Evolutionary conservation across 2,888 invertebrate genomes (phyloP).

Genomic region (Acronicta aceris): DNA sequence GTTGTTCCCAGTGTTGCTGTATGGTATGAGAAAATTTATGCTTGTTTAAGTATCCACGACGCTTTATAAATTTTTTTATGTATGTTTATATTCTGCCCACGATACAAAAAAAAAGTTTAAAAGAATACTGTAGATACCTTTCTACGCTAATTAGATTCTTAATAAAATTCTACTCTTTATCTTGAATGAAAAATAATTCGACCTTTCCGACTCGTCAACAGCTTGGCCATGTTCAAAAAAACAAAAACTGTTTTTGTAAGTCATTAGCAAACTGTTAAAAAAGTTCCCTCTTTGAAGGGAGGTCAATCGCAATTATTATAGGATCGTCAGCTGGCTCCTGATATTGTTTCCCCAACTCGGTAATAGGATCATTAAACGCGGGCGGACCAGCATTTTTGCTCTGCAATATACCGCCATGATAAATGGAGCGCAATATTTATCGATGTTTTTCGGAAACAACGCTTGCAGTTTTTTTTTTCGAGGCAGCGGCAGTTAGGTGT

Average conservation of each 20-base stretch:
- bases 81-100: too few species aligned
- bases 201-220: constrained; percentile 24
- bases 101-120: too few species aligned
- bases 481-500: constrained; percentile 17
- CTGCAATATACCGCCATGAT: constrained; percentile 61
- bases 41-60: too few species aligned
- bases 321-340: constrained; percentile 51
- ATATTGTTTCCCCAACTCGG: constrained; percentile 62
- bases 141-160: too few species aligned
- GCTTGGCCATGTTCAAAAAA: constrained; percentile 25
- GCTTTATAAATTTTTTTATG: too few species aligned
- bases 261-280: constrained; percentile 49
- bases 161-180: too few species aligned
- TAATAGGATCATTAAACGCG: constrained; percentile 71
- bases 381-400: constrained; percentile 55
- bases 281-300: constrained; percentile 35
- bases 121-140: too few species aligned
- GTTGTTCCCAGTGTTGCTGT: too few species aligned
- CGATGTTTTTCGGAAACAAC: constrained; percentile 53
- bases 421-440: constrained; percentile 66
- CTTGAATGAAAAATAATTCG: too few species aligned
- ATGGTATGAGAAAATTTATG: too few species aligned
- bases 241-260: constrained; percentile 22
- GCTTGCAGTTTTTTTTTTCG: constrained; percentile 38
- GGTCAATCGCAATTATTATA: constrained; percentile 51